Evolutionary conservation across 2,888 invertebrate genomes (phyloP).

Genomic region (Ophion obscuratus): DNA sequence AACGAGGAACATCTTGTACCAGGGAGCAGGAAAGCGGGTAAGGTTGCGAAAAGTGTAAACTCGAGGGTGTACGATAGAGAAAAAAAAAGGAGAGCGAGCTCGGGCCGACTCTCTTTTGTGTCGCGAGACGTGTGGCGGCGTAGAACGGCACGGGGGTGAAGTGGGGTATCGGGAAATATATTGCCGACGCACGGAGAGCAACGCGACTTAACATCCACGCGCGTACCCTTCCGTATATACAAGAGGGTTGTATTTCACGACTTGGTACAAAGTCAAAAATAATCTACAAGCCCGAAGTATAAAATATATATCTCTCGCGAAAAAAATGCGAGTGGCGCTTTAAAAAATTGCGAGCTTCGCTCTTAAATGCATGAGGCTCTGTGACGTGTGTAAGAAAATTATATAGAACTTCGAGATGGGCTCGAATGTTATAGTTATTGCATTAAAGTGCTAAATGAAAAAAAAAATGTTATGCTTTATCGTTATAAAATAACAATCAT

Average conservation of each 20-base stretch:
- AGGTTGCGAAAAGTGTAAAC: constrained; percentile 73
- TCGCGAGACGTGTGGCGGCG: constrained; percentile 39
- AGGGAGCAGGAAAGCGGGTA: constrained; percentile 9
- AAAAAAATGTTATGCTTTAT: too few species aligned
- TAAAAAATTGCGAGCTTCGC: neutral
- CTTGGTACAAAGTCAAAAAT: neutral
- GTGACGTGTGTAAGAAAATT: neutral
- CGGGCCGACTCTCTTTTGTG: constrained; percentile 50
- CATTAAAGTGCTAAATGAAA: neutral
- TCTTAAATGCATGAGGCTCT: neutral
- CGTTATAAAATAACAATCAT: too few species aligned
- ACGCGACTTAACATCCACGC: constrained; percentile 9
- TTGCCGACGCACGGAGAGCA: constrained; percentile 47
- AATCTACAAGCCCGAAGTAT: neutral
- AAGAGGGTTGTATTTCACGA: constrained; percentile 35
- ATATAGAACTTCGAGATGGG: neutral
- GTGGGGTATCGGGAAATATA: constrained; percentile 59
- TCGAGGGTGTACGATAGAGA: constrained; percentile 72
- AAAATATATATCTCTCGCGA: neutral
- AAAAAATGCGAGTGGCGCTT: neutral
- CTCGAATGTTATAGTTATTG: too few species aligned
- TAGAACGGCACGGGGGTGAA: neutral
- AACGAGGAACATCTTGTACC: constrained; percentile 58
- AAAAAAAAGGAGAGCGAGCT: constrained; percentile 22
- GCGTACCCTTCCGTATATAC: neutral